These are phyloP conservation scores for Indicator indicator DNA, from an alignment of 2,113 vertebrate genomes.

Conservation along the genomic window DNA sequence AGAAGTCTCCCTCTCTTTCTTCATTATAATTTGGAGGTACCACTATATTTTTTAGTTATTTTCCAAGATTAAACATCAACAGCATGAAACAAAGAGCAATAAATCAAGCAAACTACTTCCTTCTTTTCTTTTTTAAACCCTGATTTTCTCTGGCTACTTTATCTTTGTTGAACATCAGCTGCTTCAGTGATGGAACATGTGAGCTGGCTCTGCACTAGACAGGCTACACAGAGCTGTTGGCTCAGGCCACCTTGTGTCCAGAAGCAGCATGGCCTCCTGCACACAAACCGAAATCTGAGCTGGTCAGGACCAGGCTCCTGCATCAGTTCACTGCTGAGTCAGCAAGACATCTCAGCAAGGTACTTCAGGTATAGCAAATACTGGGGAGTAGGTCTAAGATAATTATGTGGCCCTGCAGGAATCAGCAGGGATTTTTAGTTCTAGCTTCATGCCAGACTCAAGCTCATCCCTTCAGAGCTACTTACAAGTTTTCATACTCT, in stretches of 20 bases:
- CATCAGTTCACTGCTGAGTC: background rate
- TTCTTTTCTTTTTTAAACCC: background rate
- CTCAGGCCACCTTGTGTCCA: conserved; percentile 36
- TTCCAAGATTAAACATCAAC: background rate
- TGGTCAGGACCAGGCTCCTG: background rate
- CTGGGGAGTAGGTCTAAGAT: background rate
- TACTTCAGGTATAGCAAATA: background rate
- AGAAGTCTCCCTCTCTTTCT: background rate
- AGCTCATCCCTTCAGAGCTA: background rate
- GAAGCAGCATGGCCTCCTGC: background rate
- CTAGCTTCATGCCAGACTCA: background rate
- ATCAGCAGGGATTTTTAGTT: background rate
- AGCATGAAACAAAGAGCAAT: background rate
- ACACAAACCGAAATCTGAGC: background rate
- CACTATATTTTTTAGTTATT: background rate
- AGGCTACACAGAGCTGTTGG: background rate
- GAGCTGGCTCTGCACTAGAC: background rate
- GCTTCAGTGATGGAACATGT: background rate
- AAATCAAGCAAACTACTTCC: background rate
- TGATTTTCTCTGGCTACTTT: background rate
- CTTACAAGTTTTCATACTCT: background rate
- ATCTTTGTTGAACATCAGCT: background rate
- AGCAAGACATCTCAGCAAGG: background rate
- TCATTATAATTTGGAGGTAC: background rate
- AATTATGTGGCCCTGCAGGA: background rate